These are phyloP conservation scores for Eulemur rubriventer DNA, from an alignment of 2,797 vertebrate genomes.

Conservation along the genomic window DNA sequence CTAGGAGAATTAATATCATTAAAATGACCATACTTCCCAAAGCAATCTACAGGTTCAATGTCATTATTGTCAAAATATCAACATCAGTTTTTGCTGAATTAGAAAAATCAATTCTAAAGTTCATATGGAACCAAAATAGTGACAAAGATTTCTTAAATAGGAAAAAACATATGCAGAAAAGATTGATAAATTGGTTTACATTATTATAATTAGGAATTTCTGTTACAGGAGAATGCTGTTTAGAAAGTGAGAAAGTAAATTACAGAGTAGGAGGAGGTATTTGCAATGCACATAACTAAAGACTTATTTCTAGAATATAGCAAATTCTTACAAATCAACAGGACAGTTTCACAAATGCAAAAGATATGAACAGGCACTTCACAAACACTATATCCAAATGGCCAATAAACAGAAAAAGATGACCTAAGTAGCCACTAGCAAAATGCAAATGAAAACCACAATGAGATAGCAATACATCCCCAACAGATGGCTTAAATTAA, in stretches of 20 bases:
- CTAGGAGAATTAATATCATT: no score
- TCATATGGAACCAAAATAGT: no score
- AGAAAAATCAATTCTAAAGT: no score
- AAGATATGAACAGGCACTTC: not conserved
- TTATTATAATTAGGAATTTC: not conserved
- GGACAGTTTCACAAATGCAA: conserved; percentile 2
- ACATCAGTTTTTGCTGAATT: no score
- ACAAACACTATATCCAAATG: not conserved
- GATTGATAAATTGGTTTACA: not conserved
- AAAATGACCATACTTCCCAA: no score
- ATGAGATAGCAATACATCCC: not conserved
- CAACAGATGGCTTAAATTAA: not conserved
- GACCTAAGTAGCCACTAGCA: not conserved
- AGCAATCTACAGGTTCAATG: no score
- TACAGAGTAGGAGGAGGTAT: not conserved
- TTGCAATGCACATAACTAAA: not conserved
- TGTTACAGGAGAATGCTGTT: not conserved
- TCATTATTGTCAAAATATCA: no score
- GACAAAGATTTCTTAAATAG: no score
- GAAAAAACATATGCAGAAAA: not conserved
- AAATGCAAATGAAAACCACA: conserved; percentile 21
- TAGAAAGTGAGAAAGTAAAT: conserved; percentile 14
- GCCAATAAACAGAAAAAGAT: conserved; percentile 1
- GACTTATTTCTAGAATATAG: not conserved
- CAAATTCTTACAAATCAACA: not conserved